A percentile compares a stretch with the other conserved stretches of the same genome.
phyloP scores from a whole-genome alignment of 2,888 invertebrate genomes.

The Macrosoma leucophasiata region DNA sequence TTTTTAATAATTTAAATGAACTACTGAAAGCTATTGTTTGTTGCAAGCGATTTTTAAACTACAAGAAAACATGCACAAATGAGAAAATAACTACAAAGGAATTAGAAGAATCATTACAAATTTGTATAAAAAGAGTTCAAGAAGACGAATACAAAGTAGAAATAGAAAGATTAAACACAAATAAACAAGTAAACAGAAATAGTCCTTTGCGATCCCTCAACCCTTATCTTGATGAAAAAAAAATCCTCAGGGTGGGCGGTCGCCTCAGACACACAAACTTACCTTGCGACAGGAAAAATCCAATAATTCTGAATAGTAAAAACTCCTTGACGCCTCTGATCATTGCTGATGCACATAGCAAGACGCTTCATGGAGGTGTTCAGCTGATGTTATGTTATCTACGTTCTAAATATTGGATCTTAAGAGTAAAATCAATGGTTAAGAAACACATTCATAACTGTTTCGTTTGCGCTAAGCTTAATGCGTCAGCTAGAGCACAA shows the following conservation, averaged over 20 bases:
- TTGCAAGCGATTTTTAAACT: conserved; percentile 9
- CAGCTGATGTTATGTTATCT: conserved; percentile 7
- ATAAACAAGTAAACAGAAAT: not conserved
- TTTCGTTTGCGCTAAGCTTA: not conserved
- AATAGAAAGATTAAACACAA: conserved; percentile 3
- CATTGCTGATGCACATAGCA: conserved; percentile 12
- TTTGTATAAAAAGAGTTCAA: conserved; percentile 21
- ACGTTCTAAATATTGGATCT: conserved; percentile 7
- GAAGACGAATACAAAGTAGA: conserved; percentile 12
- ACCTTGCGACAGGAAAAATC: conserved; percentile 16
- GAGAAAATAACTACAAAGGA: no score
- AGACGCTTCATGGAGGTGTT: not conserved
- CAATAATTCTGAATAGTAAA: conserved; percentile 22
- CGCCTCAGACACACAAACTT: conserved; percentile 6
- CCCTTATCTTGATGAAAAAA: conserved; percentile 2
- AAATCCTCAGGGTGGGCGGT: conserved; percentile 3
- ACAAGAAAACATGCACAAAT: no score
- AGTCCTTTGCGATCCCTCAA: conserved; percentile 1
- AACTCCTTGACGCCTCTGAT: conserved; percentile 19
- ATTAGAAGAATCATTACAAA: conserved; percentile 15
- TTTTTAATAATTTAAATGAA: conserved; percentile 4
- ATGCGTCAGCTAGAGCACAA: not conserved
- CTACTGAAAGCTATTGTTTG: conserved; percentile 3
- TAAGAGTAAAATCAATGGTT: conserved; percentile 2
- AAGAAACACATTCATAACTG: conserved; percentile 1